Conservation (phyloP, 2,797 vertebrate genomes). For the Cryptoblepharus egeriae region DNA sequence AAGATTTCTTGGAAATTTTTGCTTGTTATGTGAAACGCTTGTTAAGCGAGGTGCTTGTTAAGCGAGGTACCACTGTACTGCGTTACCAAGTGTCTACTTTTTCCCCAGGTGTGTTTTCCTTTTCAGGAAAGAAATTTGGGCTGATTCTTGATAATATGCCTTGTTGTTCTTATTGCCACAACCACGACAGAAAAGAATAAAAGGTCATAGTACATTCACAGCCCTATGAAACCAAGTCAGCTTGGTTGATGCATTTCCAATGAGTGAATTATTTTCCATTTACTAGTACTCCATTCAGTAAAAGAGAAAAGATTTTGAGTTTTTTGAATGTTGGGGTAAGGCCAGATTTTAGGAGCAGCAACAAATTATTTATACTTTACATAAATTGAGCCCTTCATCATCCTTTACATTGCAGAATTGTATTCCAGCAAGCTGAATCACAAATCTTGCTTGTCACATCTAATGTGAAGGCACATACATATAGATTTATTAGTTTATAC, state of each 20-base stretch:
- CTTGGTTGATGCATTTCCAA: not conserved
- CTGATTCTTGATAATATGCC: not conserved
- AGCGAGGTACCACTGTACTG: too few species aligned
- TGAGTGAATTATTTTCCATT: not conserved
- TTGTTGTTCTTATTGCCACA: not conserved
- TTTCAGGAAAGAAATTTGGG: constrained; percentile 1
- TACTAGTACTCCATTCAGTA: not conserved
- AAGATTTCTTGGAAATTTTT: too few species aligned
- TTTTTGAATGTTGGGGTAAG: not conserved
- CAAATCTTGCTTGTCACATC: not conserved
- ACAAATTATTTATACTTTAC: not conserved
- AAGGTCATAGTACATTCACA: not conserved
- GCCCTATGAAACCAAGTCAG: too few species aligned
- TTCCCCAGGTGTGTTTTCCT: not conserved
- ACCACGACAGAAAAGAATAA: not conserved
- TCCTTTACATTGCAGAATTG: not conserved
- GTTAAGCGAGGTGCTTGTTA: too few species aligned
- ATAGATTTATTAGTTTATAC: not conserved
- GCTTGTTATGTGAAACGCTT: too few species aligned
- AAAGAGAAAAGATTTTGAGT: not conserved
- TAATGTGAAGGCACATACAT: not conserved
- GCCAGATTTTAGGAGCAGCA: not conserved
- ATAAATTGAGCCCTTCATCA: not conserved
- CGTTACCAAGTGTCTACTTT: not conserved
- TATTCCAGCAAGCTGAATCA: not conserved